Percentiles rank a stretch among this genome's conserved stretches.
These are phyloP conservation scores for Oscheius onirici DNA, from an alignment of 2,888 invertebrate genomes.

Conservation along the genomic window DNA sequence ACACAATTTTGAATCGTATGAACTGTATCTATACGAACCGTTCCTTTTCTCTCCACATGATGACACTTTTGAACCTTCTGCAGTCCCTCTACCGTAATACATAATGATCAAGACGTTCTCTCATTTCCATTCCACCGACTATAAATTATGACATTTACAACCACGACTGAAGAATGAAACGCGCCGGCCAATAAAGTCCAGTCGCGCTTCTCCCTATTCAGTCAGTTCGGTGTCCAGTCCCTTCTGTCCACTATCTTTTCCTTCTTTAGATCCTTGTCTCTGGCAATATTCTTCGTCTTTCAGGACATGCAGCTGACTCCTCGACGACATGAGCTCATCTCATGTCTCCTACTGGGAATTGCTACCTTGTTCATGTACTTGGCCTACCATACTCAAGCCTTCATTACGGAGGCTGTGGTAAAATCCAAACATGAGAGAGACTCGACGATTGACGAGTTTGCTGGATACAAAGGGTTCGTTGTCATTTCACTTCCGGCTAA, in stretches of 20 bases:
- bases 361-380: constrained; percentile 51
- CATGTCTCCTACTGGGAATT: constrained; percentile 43
- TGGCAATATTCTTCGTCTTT: neutral
- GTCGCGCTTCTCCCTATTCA: neutral
- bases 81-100: too few relatives aligned
- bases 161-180: too few relatives aligned
- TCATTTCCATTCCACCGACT: too few relatives aligned
- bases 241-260: neutral
- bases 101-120: too few relatives aligned
- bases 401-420: constrained; percentile 48
- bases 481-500: neutral
- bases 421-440: constrained; percentile 45
- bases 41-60: too few relatives aligned
- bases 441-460: constrained; percentile 45
- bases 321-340: constrained; percentile 51
- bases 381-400: constrained; percentile 44
- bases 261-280: too few relatives aligned
- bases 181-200: neutral
- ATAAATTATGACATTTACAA: too few relatives aligned
- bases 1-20: too few relatives aligned
- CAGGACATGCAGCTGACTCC: constrained; percentile 40
- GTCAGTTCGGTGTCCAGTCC: neutral
- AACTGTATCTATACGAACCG: too few relatives aligned
- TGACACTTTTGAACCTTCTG: too few relatives aligned
- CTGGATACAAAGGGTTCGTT: constrained; percentile 51